Percentiles rank a stretch among this genome's conserved stretches.
Conservation (phyloP, 2,113 vertebrate genomes). For the Panurus biarmicus region DNA sequence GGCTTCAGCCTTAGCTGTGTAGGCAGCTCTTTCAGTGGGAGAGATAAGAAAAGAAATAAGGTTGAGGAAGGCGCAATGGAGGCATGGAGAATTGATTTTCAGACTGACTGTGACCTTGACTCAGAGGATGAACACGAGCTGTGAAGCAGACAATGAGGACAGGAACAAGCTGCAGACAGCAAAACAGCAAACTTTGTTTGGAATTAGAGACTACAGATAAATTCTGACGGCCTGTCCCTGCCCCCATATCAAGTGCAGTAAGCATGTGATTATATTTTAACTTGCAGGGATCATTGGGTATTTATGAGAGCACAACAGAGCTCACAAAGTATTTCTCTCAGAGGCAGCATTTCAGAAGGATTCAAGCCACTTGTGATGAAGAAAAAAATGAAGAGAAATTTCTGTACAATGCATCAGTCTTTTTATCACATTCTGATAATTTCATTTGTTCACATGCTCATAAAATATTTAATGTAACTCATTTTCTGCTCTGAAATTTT, state of each 20-base stretch:
- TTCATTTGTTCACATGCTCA: background rate
- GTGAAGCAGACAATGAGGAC: background rate
- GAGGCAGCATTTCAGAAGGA: background rate
- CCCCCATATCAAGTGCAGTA: background rate
- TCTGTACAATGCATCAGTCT: background rate
- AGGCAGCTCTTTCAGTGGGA: background rate
- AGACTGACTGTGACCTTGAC: conserved; percentile 28
- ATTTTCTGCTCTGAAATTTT: background rate
- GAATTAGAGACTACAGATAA: background rate
- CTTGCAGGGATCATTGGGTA: background rate
- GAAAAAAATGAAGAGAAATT: background rate
- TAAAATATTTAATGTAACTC: background rate
- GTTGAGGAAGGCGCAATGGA: background rate
- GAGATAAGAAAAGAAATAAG: conserved; percentile 29
- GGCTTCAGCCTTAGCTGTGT: background rate
- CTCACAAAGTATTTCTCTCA: background rate
- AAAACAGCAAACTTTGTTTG: background rate
- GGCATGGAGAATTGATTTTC: conserved; percentile 43
- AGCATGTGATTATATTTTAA: background rate
- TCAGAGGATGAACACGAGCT: background rate
- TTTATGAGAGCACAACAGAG: background rate
- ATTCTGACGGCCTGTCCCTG: background rate
- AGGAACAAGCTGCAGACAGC: background rate
- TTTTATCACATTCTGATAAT: background rate
- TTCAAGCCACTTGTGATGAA: background rate